A percentile compares a stretch with the other conserved stretches of the same genome.
Evolutionary conservation across 2,113 vertebrate species (phyloP).

Genomic region (Phocoena phocoena): DNA sequence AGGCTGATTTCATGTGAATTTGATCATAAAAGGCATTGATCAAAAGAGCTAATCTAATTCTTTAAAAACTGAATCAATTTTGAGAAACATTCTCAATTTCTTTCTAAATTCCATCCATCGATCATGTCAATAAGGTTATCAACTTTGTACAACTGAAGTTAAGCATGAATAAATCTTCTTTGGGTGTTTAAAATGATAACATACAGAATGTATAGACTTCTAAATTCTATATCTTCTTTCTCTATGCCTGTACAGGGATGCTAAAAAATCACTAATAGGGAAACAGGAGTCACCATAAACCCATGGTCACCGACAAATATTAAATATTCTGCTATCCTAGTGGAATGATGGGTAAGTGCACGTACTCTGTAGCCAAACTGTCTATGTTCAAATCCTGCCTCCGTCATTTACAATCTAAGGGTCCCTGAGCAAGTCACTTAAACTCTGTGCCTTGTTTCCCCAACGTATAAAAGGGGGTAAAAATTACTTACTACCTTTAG

Average conservation of each 20-base stretch:
- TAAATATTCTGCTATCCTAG: background rate
- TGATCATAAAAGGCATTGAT: slow-evolving; percentile 32
- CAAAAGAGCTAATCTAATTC: background rate
- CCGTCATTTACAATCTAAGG: background rate
- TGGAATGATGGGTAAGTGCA: background rate
- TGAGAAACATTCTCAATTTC: background rate
- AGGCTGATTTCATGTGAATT: background rate
- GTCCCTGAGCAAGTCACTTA: background rate
- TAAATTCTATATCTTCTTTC: background rate
- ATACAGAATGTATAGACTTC: background rate
- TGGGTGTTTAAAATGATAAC: slow-evolving; percentile 23
- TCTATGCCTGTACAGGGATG: background rate
- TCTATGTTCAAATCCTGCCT: background rate
- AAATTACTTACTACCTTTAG: background rate
- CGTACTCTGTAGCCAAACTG: background rate
- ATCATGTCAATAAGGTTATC: background rate
- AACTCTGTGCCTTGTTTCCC: background rate
- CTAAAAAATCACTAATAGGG: background rate
- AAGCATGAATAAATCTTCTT: slow-evolving; percentile 31
- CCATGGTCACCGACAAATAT: background rate
- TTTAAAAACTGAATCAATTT: slow-evolving; percentile 43
- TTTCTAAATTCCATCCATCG: background rate
- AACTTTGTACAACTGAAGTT: background rate
- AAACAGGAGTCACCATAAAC: background rate
- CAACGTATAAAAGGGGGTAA: background rate